phyloP scores from a whole-genome alignment of 2,797 vertebrate species.

The Pteronotus mesoamericanus region DNA sequence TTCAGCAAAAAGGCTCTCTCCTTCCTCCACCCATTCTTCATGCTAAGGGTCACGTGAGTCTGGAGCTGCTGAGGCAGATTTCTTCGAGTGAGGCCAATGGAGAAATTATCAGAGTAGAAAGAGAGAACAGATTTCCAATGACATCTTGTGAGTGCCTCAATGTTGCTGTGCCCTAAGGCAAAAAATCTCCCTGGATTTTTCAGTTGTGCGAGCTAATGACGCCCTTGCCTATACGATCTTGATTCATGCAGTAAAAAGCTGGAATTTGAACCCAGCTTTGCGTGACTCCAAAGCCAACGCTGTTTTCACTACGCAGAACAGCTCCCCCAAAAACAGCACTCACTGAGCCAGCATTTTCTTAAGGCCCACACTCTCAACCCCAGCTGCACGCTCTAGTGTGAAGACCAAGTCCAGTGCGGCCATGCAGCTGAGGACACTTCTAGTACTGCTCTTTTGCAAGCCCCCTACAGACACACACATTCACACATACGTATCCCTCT shows the following conservation, averaged over 20 bases:
- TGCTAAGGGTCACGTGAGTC: background rate
- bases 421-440: background rate
- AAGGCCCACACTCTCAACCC: background rate
- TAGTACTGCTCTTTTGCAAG: background rate
- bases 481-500: background rate
- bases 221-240: background rate
- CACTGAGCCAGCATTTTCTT: background rate
- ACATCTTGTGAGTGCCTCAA: background rate
- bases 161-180: background rate
- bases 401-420: background rate
- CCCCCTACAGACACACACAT: background rate
- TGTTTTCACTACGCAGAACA: background rate
- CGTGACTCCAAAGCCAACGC: background rate
- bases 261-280: background rate
- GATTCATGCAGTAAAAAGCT: background rate
- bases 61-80: background rate
- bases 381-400: background rate
- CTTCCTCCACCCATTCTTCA: background rate
- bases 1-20: background rate
- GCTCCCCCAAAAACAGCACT: background rate
- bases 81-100: background rate
- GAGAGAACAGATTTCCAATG: background rate
- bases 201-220: background rate
- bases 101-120: background rate
- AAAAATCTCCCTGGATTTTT: background rate